These are phyloP conservation scores for Lasioglossum villosulum DNA, from an alignment of 2,888 invertebrate species.

Conservation along the genomic window DNA sequence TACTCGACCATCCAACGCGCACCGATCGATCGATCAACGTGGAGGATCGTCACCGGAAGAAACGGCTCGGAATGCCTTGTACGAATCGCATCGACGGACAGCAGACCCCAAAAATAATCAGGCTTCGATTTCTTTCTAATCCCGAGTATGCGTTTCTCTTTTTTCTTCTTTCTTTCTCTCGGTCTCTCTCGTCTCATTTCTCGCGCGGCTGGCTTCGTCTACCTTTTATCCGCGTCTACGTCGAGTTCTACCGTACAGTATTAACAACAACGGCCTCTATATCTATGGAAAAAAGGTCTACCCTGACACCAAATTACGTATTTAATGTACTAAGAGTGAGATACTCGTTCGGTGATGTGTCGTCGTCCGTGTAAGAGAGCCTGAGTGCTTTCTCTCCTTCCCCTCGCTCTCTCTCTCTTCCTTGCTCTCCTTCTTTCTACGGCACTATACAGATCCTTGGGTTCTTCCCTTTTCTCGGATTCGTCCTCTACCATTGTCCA, in stretches of 20 bases:
- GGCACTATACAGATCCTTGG: background rate
- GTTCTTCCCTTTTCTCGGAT: background rate
- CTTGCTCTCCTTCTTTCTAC: background rate
- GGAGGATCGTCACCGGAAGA: background rate
- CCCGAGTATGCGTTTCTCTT: constrained; percentile 16
- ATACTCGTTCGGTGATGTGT: constrained; percentile 85
- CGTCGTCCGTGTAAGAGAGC: constrained; percentile 40
- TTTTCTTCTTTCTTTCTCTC: constrained; percentile 30
- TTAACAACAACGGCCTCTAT: constrained; percentile 83
- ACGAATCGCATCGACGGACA: constrained; percentile 60
- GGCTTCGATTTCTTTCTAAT: constrained; percentile 68
- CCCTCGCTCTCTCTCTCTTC: background rate
- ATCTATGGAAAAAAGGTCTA: constrained; percentile 86
- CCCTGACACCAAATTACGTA: constrained; percentile 96
- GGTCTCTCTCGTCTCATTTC: constrained; percentile 23
- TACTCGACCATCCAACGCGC: background rate
- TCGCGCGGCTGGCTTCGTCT: constrained; percentile 17
- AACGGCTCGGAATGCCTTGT: constrained; percentile 45
- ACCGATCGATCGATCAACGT: background rate
- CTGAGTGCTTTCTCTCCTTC: constrained; percentile 14
- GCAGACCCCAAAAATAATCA: constrained; percentile 65
- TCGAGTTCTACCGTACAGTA: constrained; percentile 73
- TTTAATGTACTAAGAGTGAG: constrained; percentile 89
- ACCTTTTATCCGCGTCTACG: constrained; percentile 30
- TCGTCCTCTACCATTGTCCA: background rate